phyloP scores from a whole-genome alignment of 2,888 invertebrate genomes.

The Pterostichus madidus region DNA sequence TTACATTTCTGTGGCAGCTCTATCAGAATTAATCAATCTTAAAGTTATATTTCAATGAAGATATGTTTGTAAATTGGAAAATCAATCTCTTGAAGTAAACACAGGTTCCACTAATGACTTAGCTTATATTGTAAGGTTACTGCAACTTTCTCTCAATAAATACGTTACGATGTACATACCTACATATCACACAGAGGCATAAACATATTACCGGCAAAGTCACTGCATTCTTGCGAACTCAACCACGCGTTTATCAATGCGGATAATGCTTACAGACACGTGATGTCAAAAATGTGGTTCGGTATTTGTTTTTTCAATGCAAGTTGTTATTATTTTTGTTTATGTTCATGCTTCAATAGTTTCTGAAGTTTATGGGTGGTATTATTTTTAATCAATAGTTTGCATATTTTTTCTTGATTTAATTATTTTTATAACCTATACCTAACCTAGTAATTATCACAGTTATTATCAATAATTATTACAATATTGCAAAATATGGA shows the following conservation, averaged over 20 bases:
- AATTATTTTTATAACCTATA: not conserved
- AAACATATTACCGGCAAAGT: not conserved
- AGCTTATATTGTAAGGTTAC: slow-evolving; percentile 39
- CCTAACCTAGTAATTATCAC: not conserved
- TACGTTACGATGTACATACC: slow-evolving; percentile 36
- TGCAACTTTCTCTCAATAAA: slow-evolving; percentile 58
- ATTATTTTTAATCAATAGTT: not conserved
- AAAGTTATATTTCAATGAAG: slow-evolving; percentile 26
- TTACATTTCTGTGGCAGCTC: not conserved
- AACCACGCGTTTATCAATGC: not conserved
- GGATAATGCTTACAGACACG: slow-evolving; percentile 10
- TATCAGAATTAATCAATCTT: not conserved
- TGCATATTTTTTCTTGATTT: not conserved
- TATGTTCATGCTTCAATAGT: slow-evolving; percentile 1
- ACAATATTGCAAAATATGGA: too few relatives aligned
- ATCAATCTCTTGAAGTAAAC: slow-evolving; percentile 40
- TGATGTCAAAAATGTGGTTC: slow-evolving; percentile 36
- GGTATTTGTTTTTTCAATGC: not conserved
- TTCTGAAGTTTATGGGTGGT: slow-evolving; percentile 1
- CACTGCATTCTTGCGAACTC: slow-evolving; percentile 18
- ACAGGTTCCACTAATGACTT: slow-evolving; percentile 55
- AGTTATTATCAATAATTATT: not conserved
- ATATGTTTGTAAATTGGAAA: slow-evolving; percentile 47
- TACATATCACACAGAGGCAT: slow-evolving; percentile 10
- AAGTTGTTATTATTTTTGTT: slow-evolving; percentile 37